These are phyloP conservation scores for Pinctada fucata DNA, from an alignment of 2,888 invertebrate species.

Conservation along the genomic window DNA sequence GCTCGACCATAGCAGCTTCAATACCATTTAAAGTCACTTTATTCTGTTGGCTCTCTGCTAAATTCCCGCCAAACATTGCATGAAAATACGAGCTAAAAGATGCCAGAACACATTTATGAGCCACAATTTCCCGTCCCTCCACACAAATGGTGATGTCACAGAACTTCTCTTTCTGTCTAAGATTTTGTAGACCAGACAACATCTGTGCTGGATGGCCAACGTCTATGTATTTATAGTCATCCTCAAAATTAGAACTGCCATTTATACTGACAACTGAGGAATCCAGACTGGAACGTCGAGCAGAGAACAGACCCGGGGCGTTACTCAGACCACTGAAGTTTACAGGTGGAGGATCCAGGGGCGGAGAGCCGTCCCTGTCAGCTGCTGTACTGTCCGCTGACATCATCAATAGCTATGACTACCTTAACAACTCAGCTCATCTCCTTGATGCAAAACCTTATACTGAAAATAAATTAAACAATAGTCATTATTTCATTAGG, in stretches of 20 bases:
- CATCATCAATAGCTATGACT: neutral
- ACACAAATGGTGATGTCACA: slow-evolving; percentile 86
- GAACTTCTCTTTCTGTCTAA: slow-evolving; percentile 92
- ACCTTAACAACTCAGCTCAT: too few relatives aligned
- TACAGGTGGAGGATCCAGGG: neutral
- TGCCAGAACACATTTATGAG: slow-evolving; percentile 91
- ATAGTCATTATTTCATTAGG: too few relatives aligned
- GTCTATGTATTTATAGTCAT: slow-evolving; percentile 75
- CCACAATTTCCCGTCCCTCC: slow-evolving; percentile 89
- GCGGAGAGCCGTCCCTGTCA: neutral
- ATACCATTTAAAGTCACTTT: slow-evolving; percentile 77
- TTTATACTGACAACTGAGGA: slow-evolving; percentile 46
- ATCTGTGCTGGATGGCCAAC: slow-evolving; percentile 72
- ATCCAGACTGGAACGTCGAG: slow-evolving; percentile 43
- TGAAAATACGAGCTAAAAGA: slow-evolving; percentile 95
- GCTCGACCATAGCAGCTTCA: slow-evolving; percentile 88
- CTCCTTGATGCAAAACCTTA: too few relatives aligned
- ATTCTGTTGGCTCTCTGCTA: slow-evolving; percentile 92
- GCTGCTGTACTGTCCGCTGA: neutral
- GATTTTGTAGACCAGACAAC: slow-evolving; percentile 83
- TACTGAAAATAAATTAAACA: too few relatives aligned
- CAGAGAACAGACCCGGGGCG: slow-evolving; percentile 10
- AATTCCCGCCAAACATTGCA: slow-evolving; percentile 96
- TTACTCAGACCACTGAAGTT: slow-evolving; percentile 2
- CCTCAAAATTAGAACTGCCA: slow-evolving; percentile 50